These are phyloP conservation scores for Argyra leucocephala DNA, from an alignment of 2,888 invertebrate genomes.

Conservation along the genomic window DNA sequence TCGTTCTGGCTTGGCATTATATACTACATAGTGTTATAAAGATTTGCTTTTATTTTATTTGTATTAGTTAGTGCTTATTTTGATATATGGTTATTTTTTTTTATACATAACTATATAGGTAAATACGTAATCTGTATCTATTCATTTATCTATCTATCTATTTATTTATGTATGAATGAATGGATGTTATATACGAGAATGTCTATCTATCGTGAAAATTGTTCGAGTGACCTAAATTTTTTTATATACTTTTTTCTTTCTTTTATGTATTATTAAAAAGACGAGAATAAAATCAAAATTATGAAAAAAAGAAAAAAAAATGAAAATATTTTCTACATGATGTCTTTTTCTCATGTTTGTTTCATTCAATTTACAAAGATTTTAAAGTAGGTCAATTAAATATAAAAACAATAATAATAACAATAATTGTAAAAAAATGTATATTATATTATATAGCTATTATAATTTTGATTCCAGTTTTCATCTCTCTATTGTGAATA, in stretches of 20 bases:
- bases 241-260: not conserved
- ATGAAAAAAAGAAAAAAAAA: not conserved
- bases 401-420: not conserved
- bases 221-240: conserved; percentile 3
- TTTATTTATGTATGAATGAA: not conserved
- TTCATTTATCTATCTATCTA: not conserved
- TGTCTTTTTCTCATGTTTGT: not conserved
- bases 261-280: not conserved
- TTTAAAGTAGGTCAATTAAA: conserved; percentile 6
- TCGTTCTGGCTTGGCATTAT: not conserved
- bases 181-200: not conserved
- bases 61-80: too few species aligned
- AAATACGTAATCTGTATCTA: too few species aligned
- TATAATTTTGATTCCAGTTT: too few species aligned
- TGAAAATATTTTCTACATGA: not conserved
- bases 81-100: too few species aligned
- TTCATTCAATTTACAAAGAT: not conserved
- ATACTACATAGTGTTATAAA: not conserved
- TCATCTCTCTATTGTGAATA: not conserved
- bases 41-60: not conserved
- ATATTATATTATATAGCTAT: too few species aligned
- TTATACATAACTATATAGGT: too few species aligned
- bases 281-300: not conserved
- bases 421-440: too few species aligned
- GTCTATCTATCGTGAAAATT: conserved; percentile 3